Base-by-base conservation (phyloP, 1,140 invertebrate species). In the Cydia strobilella region DNA sequence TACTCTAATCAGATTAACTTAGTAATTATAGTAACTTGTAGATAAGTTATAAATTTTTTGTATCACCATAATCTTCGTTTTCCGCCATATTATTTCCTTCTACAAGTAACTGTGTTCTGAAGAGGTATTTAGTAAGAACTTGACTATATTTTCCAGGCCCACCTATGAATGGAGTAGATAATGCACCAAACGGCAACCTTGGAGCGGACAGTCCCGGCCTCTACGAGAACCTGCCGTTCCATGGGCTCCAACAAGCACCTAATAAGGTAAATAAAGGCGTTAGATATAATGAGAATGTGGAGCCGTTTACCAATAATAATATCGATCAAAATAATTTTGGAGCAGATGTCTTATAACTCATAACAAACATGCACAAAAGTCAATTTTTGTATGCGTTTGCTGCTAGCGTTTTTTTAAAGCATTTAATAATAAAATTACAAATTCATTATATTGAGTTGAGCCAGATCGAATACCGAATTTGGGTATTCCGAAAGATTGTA, bases 171-270 rank as follows among this genome's bases (percentile, higher is more conserved):
- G 90, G 90, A 85, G 85, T 90, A 89, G 90, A 91, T 92, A 92
- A 93, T 90, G 82, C 88, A 39, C 84, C 86, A 48, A 94, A 94
- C 85, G 93, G 93, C 82, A 86, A 84, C 80, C 86, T 90, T 77
- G 93, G 93, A 86, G 88, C 89, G 82, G 94, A 94, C 82, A 94
- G 94, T 76, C 94, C 94, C 89, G 96, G 96, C 78, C 97, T 98
- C 90, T 98, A 98, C 94, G 97, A 98, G 94, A 98, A 98, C 92
- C 94, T 98, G 86, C 97, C 97, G 76, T 98, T 98, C 94, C 97
- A 98, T 91, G 97, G 97, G 82, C 96, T 98, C 84, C 97, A 97
- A 93, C 96, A 96, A 86, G 96, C 97, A 80, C 97, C 97, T 83
- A 97, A 97, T 91, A 98, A 98, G 96, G 97, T 98, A 95, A 93